phyloP scores from a whole-genome alignment of 2,888 invertebrate genomes.

The Melieria picta region DNA sequence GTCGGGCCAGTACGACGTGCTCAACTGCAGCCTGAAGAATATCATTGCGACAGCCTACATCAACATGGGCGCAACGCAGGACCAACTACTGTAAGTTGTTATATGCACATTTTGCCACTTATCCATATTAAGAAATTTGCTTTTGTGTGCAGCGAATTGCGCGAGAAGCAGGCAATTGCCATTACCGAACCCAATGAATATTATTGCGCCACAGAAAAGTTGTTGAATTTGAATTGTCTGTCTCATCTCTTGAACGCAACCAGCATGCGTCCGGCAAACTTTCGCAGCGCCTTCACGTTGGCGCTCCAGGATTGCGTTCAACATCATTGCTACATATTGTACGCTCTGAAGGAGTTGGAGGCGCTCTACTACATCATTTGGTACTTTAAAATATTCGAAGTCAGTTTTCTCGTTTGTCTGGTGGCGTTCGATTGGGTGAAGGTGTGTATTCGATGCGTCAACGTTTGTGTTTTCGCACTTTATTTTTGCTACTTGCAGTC shows the following conservation, averaged over 20 bases:
- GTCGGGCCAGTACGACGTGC: slow-evolving; percentile 59
- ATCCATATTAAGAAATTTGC: too few species aligned
- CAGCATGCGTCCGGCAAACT: slow-evolving; percentile 12
- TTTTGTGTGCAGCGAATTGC: slow-evolving; percentile 43
- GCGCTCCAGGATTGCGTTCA: slow-evolving; percentile 53
- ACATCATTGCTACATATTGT: slow-evolving; percentile 58
- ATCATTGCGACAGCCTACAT: slow-evolving; percentile 53
- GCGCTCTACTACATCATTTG: slow-evolving; percentile 59
- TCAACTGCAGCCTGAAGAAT: slow-evolving; percentile 60
- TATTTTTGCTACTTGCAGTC: slow-evolving; percentile 34
- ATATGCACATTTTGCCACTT: background rate
- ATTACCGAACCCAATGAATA: slow-evolving; percentile 52
- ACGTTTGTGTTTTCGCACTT: background rate
- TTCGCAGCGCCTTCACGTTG: slow-evolving; percentile 45
- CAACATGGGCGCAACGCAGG: slow-evolving; percentile 42
- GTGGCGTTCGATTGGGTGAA: slow-evolving; percentile 60
- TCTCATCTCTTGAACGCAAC: background rate
- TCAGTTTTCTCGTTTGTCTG: slow-evolving; percentile 58
- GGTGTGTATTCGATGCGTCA: slow-evolving; percentile 41
- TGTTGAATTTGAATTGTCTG: slow-evolving; percentile 13
- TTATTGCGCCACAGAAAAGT: slow-evolving; percentile 47
- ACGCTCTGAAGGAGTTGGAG: slow-evolving; percentile 55
- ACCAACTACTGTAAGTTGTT: slow-evolving; percentile 45
- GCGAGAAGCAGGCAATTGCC: slow-evolving; percentile 44
- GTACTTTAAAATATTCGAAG: slow-evolving; percentile 58